Conservation (phyloP, 2,113 vertebrate genomes). For the Montifringilla adamsi region DNA sequence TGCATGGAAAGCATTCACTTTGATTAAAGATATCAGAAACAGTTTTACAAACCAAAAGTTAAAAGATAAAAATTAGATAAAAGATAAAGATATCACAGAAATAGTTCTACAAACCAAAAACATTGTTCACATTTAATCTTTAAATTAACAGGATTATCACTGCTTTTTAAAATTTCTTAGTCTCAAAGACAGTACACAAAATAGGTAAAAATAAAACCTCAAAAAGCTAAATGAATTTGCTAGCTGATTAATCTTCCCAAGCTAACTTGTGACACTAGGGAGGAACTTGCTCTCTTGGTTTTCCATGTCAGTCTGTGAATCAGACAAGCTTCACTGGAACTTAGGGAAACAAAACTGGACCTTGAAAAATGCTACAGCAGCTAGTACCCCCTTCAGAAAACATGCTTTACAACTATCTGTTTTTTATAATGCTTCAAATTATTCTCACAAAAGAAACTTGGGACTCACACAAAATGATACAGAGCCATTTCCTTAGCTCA, state of each 20-base stretch:
- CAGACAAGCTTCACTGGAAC: background rate
- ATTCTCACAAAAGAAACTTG: background rate
- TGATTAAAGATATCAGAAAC: background rate
- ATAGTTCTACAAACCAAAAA: background rate
- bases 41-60: background rate
- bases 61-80: too few species aligned
- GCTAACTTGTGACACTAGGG: background rate
- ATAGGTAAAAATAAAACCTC: background rate
- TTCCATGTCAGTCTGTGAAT: background rate
- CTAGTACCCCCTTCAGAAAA: background rate
- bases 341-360: background rate
- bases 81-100: background rate
- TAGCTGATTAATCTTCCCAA: background rate
- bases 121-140: background rate
- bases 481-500: background rate
- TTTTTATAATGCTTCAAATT: background rate
- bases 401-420: background rate
- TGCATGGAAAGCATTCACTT: background rate
- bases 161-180: background rate
- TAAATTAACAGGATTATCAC: background rate
- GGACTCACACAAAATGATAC: background rate
- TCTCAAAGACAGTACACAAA: background rate
- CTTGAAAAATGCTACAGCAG: background rate
- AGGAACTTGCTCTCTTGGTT: background rate
- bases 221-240: background rate